These are phyloP conservation scores for Habroteleia sp. DNA, from an alignment of 2,888 invertebrate species.

Conservation along the genomic window DNA sequence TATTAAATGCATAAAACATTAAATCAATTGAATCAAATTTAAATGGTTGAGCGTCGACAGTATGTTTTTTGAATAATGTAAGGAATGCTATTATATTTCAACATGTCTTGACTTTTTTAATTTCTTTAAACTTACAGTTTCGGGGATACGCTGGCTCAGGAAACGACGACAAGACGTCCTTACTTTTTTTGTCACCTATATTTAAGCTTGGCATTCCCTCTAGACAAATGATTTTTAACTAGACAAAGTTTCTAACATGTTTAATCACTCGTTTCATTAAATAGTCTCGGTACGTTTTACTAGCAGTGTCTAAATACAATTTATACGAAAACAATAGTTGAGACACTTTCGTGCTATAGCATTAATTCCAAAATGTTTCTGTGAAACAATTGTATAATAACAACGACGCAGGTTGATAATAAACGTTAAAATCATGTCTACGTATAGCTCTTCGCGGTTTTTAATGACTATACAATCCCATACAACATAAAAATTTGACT, in stretches of 20 bases:
- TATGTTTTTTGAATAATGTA: background rate
- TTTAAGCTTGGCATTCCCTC: slow-evolving; percentile 57
- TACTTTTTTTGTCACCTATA: slow-evolving; percentile 71
- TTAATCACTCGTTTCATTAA: slow-evolving; percentile 29
- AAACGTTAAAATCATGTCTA: slow-evolving; percentile 3
- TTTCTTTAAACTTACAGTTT: slow-evolving; percentile 81
- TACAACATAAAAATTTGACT: background rate
- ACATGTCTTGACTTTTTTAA: slow-evolving; percentile 79
- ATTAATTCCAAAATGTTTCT: slow-evolving; percentile 7
- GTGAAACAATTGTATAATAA: background rate
- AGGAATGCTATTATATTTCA: slow-evolving; percentile 16
- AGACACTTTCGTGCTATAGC: background rate
- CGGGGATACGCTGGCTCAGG: slow-evolving; percentile 76
- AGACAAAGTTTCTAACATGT: slow-evolving; percentile 37
- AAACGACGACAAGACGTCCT: slow-evolving; percentile 77
- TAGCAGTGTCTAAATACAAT: slow-evolving; percentile 22
- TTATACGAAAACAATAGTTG: slow-evolving; percentile 6
- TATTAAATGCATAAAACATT: background rate
- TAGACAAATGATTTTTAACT: slow-evolving; percentile 43
- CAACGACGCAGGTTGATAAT: background rate
- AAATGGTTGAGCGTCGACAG: background rate
- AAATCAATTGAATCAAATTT: slow-evolving; percentile 1
- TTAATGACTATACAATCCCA: background rate
- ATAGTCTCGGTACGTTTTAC: slow-evolving; percentile 52
- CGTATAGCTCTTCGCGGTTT: background rate